phyloP scores from a whole-genome alignment of 1,140 invertebrate genomes.

The Scaptomyza pallida region DNA sequence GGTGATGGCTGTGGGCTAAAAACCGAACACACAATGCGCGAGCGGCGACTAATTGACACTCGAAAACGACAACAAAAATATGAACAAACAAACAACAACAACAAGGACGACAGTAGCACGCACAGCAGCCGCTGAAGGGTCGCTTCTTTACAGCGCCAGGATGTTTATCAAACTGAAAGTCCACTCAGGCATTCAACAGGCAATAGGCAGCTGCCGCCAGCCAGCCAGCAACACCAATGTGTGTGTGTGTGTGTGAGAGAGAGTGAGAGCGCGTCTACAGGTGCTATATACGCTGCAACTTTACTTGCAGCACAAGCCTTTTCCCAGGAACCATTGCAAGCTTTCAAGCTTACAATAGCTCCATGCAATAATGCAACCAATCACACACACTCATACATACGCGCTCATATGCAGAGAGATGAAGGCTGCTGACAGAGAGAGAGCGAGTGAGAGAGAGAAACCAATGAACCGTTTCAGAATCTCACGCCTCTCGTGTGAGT shows the following conservation, averaged over 20 bases:
- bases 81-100: slow-evolving; percentile 24
- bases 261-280: slow-evolving; percentile 21
- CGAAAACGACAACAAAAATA: slow-evolving; percentile 4
- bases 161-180: slow-evolving; percentile 76
- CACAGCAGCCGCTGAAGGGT: slow-evolving; percentile 10
- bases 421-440: not conserved
- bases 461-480: slow-evolving; percentile 39
- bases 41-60: slow-evolving; percentile 18
- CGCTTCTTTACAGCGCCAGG: slow-evolving; percentile 74
- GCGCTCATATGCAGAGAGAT: not conserved
- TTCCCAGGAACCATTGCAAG: slow-evolving; percentile 36
- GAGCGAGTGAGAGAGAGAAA: slow-evolving; percentile 7
- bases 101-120: not conserved
- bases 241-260: not conserved
- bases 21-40: not conserved
- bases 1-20: slow-evolving; percentile 6
- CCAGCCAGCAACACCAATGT: not conserved
- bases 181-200: slow-evolving; percentile 68
- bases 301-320: slow-evolving; percentile 28
- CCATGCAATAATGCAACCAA: slow-evolving; percentile 17
- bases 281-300: slow-evolving; percentile 18
- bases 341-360: slow-evolving; percentile 24
- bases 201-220: slow-evolving; percentile 18
- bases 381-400: not conserved
- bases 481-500: slow-evolving; percentile 5